Conservation (phyloP, 2,113 vertebrate genomes). For the Cyrtonyx montezumae region DNA sequence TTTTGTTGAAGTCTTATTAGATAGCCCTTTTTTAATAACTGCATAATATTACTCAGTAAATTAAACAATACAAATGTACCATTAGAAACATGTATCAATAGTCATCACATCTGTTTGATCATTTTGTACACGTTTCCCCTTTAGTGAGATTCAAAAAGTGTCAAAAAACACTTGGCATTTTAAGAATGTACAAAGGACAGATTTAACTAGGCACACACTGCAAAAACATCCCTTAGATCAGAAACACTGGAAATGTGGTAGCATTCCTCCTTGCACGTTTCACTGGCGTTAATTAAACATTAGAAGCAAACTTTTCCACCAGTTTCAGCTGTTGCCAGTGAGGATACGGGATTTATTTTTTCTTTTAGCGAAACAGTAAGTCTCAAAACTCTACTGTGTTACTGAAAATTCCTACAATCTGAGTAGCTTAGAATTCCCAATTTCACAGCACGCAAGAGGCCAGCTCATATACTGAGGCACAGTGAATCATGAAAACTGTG, state of each 20-base stretch:
- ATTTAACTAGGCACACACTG: neutral
- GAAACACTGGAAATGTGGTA: neutral
- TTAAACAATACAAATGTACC: neutral
- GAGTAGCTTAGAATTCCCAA: neutral
- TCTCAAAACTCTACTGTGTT: neutral
- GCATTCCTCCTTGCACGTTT: neutral
- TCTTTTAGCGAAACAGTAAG: neutral
- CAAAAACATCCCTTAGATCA: neutral
- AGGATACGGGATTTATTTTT: neutral
- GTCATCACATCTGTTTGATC: neutral
- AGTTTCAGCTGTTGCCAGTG: neutral
- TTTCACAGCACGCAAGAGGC: neutral
- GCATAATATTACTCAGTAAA: neutral
- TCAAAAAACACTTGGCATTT: neutral
- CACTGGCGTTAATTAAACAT: neutral
- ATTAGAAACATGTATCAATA: neutral
- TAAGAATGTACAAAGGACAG: neutral
- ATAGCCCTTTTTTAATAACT: neutral
- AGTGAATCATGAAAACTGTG: neutral
- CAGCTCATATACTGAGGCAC: neutral
- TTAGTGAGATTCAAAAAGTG: neutral
- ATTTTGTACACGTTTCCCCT: neutral
- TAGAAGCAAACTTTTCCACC: slow-evolving; percentile 5
- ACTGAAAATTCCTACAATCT: neutral
- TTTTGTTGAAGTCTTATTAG: neutral